Evolutionary conservation across 2,888 invertebrate genomes (phyloP), one percentile per base, ranked within the genome.

Genomic region (Mythimna vitellina): DNA sequence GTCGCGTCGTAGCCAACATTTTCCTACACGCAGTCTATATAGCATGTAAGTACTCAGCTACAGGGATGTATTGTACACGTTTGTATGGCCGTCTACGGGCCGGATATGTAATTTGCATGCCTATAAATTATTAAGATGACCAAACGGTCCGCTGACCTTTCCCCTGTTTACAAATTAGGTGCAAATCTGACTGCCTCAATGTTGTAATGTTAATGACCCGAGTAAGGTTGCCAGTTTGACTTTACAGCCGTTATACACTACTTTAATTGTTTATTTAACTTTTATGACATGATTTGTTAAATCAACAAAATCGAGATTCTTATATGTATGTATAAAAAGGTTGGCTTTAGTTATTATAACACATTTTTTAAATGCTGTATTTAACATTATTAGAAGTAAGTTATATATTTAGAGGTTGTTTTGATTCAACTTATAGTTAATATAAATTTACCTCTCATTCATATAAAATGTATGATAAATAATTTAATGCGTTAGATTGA

Each of bases 21-120:
- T 42, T 32, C 32, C 22, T 32, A 22, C 25, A 60, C 56, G 62
- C 25, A 38, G 42, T 46, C 57, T 70, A 32, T 67, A 61, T 65
- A 58, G 38, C 63, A 66, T 22, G 64, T 58, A 64, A 53, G 57
- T 57, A 67, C 61, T 22, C 35, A 32, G 57, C 54, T 65, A 76
- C 56, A 77, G 61, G 64, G 60, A 65, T 65, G 53, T 29, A 29
- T 29, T 29, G 29, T 68, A 65, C 51, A 62, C 49, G 66, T 69
- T 76, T 80, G 61, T 80, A 61, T 73, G 69, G 80, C 70, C 14
- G 60, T 60, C 22, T 70, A 61, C 81, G 70, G 81, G 75, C 86
- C 91, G 92, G 92, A 92, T 89, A 84, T 88, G 86, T 86, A 89
- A 92, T 92, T 92, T 92, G 91, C 92, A 92, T 92, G 86, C 87